Base-by-base conservation (phyloP, 2,888 invertebrate species). In the Cosmia trapezina region DNA sequence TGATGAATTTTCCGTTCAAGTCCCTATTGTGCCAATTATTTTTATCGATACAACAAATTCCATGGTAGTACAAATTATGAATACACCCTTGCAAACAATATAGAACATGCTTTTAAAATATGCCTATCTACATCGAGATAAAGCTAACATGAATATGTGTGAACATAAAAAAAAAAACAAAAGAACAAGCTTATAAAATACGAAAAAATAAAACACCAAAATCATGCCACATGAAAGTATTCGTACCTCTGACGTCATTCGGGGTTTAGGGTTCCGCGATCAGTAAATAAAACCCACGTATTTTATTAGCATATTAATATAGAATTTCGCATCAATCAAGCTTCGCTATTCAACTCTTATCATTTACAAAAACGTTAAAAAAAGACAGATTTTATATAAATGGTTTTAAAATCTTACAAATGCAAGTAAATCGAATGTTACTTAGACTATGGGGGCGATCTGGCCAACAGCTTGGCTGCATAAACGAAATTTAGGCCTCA, bases 111-210 rank as follows among this genome's bases (percentile, higher is more conserved):
- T 51, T 62, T 70, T 63, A 59, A 73, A 82, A 47, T 83, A 68
- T 71, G 69, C 71, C 76, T 75, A 82, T 67, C 74, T 79, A 80
- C 77, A 70, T 70, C 33, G 56, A 81, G 60, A 53, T 63, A 80
- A 84, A 85, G 89, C 92, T 93, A 94, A 93, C 87, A 92, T 93
- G 93, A 90, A 92, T 92, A 93, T 94, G 93, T 94, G 94, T 94
- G 93, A 90, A 88, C 86, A 86, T 84, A 78, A 80, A 83, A 85
- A 83, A 85, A 81, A 73, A 81, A 86, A 81, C 73, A 83, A 81
- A 81, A 70, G 28, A 76, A 77, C 45, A 77, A 80, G 73, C 80
- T 76, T 47, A 65, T 75, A 76, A 80, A 81, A 84, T 83, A 81
- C 59, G 59, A 81, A 83, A 82, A 51, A 80, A 78, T 68, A 86